phyloP scores from a whole-genome alignment of 2,797 vertebrate species.

The Anomalospiza imberbis region DNA sequence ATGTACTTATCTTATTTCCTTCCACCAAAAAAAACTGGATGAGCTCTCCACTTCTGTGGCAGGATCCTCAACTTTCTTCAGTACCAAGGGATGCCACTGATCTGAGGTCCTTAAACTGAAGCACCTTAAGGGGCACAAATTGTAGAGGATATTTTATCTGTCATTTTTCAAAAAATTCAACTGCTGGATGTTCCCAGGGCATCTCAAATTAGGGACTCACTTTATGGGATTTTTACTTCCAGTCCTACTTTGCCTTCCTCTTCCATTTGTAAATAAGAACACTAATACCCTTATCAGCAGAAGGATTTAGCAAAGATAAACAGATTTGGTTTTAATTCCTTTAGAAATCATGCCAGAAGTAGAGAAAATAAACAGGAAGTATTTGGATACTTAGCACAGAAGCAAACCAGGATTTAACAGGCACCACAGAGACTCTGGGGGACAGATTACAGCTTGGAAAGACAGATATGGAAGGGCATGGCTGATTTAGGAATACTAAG shows the following conservation, averaged over 20 bases:
- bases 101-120: background rate
- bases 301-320: conserved; percentile 52
- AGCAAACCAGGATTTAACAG: background rate
- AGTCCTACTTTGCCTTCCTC: background rate
- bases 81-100: background rate
- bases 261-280: conserved; percentile 14
- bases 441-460: background rate
- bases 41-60: background rate
- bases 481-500: background rate
- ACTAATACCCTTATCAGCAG: conserved; percentile 39
- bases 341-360: conserved; percentile 52
- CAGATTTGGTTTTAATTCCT: conserved; percentile 43
- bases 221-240: background rate
- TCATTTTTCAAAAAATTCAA: background rate
- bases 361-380: conserved; percentile 47
- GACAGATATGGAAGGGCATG: fast-evolving
- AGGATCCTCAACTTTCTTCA: background rate
- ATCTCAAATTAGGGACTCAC: background rate
- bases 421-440: background rate
- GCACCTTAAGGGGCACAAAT: background rate
- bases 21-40: background rate
- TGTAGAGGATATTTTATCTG: background rate
- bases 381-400: background rate
- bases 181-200: background rate
- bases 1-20: background rate